A percentile compares a stretch with the other conserved stretches of the same genome.
Conservation (phyloP, 2,113 vertebrate genomes). For the Polypterus senegalus region DNA sequence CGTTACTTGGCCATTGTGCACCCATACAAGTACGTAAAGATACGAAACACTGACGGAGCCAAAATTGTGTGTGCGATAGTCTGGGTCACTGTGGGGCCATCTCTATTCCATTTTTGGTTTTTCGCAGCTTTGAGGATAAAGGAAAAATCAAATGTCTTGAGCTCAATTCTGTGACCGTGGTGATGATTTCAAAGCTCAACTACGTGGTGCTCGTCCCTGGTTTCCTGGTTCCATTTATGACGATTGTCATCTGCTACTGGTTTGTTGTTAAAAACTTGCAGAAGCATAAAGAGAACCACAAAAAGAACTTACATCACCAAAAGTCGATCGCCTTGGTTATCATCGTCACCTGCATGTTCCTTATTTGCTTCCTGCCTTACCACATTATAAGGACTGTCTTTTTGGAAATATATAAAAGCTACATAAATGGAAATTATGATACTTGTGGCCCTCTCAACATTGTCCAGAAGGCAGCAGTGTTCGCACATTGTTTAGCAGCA, state of each 20-base stretch:
- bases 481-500: slow-evolving; percentile 41
- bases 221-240: slow-evolving; percentile 45
- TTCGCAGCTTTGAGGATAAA: neutral
- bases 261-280: slow-evolving; percentile 41
- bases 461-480: slow-evolving; percentile 35
- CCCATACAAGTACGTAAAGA: slow-evolving; percentile 29
- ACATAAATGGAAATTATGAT: neutral
- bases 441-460: slow-evolving; percentile 18
- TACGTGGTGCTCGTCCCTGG: slow-evolving; percentile 33
- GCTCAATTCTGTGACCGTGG: rapidly evolving
- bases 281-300: slow-evolving; percentile 11
- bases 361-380: slow-evolving; percentile 59
- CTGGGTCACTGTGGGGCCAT: slow-evolving; percentile 39
- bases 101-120: slow-evolving; percentile 25
- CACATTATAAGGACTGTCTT: slow-evolving; percentile 46
- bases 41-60: slow-evolving; percentile 28
- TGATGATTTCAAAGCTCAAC: slow-evolving; percentile 35
- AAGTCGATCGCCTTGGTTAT: slow-evolving; percentile 45
- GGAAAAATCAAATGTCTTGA: slow-evolving; percentile 40
- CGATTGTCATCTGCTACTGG: slow-evolving; percentile 46
- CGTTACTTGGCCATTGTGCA: slow-evolving; percentile 44
- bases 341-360: slow-evolving; percentile 44
- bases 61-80: slow-evolving; percentile 32
- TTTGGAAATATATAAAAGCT: slow-evolving; percentile 14
- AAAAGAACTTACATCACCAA: slow-evolving; percentile 21